Conservation (phyloP, 2,113 vertebrate species). For the Aptenodytes patagonicus region DNA sequence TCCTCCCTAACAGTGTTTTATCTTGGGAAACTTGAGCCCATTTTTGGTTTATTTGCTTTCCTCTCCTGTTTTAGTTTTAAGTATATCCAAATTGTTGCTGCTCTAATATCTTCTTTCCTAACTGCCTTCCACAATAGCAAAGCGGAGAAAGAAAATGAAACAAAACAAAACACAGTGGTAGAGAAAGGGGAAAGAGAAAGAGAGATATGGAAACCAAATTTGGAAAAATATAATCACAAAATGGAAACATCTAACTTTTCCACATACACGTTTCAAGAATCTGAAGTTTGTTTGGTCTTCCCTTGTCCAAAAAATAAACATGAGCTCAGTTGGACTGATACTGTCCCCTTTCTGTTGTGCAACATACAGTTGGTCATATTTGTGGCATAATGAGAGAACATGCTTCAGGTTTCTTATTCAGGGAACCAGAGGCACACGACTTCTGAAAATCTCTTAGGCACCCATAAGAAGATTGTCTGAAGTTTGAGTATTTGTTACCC, state of each 20-base stretch:
- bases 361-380: fast-evolving
- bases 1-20: not conserved
- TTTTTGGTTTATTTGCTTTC: not conserved
- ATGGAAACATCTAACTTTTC: not conserved
- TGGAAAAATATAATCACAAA: not conserved
- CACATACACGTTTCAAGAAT: not conserved
- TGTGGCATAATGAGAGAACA: not conserved
- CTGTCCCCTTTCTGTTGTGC: not conserved
- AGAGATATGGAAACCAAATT: not conserved
- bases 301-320: not conserved
- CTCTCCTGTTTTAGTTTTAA: not conserved
- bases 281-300: not conserved
- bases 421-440: not conserved
- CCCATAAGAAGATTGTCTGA: not conserved
- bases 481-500: not conserved
- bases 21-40: not conserved
- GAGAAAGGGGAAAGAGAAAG: not conserved
- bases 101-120: not conserved
- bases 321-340: not conserved
- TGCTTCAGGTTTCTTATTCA: not conserved
- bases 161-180: not conserved
- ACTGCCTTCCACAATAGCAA: not conserved
- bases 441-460: not conserved
- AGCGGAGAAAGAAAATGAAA: not conserved
- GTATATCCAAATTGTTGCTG: not conserved